A percentile compares a stretch with the other conserved stretches of the same genome.
These are phyloP conservation scores for Cyphotilapia sp. DNA, from an alignment of 2,113 vertebrate species.

Conservation along the genomic window DNA sequence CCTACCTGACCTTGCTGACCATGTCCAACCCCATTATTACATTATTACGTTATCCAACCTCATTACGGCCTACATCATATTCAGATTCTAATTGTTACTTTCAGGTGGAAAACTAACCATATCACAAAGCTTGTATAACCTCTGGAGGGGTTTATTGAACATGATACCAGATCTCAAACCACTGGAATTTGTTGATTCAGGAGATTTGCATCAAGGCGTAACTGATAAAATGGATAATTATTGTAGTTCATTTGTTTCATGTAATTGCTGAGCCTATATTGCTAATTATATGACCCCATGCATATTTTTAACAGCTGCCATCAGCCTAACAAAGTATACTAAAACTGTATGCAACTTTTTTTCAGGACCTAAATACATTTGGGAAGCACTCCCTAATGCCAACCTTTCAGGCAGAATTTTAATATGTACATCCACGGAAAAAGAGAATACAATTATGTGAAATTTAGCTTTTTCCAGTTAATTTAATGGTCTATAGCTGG, in stretches of 20 bases:
- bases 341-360: neutral
- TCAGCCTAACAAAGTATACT: neutral
- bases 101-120: neutral
- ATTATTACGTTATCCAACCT: neutral
- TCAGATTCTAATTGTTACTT: neutral
- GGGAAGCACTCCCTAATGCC: neutral
- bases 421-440: neutral
- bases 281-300: neutral
- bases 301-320: neutral
- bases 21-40: neutral
- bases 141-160: neutral
- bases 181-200: neutral
- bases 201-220: neutral
- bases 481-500: neutral
- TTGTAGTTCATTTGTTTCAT: neutral
- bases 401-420: neutral
- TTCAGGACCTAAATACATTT: neutral
- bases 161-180: neutral
- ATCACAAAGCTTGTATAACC: neutral
- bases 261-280: neutral
- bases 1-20: neutral
- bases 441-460: neutral
- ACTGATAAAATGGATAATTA: neutral
- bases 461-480: neutral
- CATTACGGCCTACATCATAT: neutral